Evolutionary conservation across 1,140 invertebrate genomes (phyloP).

Genomic region (Lucilia sericata): DNA sequence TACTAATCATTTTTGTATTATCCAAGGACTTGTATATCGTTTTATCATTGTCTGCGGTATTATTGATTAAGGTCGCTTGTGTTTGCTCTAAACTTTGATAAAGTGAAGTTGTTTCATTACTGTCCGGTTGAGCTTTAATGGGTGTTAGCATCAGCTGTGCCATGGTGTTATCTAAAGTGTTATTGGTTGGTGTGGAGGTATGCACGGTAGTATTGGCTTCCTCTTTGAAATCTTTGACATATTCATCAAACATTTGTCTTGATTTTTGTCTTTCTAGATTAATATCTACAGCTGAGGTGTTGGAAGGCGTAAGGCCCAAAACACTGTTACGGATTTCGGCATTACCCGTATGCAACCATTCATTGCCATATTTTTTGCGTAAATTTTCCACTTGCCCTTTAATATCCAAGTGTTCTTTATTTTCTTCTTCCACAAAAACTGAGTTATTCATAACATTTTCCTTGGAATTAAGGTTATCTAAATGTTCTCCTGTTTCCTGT

Average conservation of each 20-base stretch:
- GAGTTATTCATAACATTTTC: slow-evolving; percentile 7
- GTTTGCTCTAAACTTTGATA: slow-evolving; percentile 52
- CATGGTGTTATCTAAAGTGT: slow-evolving; percentile 19
- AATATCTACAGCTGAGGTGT: slow-evolving; percentile 45
- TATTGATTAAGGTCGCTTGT: not conserved
- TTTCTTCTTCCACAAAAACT: slow-evolving; percentile 26
- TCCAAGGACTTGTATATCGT: slow-evolving; percentile 36
- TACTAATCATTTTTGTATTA: slow-evolving; percentile 7
- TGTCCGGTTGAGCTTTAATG: not conserved
- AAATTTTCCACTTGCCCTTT: slow-evolving; percentile 74
- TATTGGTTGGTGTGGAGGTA: slow-evolving; percentile 55
- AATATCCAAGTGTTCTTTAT: slow-evolving; percentile 69
- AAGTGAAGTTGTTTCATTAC: slow-evolving; percentile 48
- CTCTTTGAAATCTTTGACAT: slow-evolving; percentile 48
- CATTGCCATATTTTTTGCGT: slow-evolving; percentile 71
- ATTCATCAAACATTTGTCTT: slow-evolving; percentile 58
- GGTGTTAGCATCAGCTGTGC: not conserved
- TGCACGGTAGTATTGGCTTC: slow-evolving; percentile 50
- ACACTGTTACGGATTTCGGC: slow-evolving; percentile 71
- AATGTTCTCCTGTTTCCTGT: not conserved
- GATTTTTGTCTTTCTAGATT: slow-evolving; percentile 51
- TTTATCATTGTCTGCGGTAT: not conserved
- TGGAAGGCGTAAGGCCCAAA: slow-evolving; percentile 63
- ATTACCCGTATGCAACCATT: slow-evolving; percentile 72
- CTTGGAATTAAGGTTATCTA: not conserved